Conservation (phyloP, 1,140 invertebrate species). For the Trichonephila inaurata region DNA sequence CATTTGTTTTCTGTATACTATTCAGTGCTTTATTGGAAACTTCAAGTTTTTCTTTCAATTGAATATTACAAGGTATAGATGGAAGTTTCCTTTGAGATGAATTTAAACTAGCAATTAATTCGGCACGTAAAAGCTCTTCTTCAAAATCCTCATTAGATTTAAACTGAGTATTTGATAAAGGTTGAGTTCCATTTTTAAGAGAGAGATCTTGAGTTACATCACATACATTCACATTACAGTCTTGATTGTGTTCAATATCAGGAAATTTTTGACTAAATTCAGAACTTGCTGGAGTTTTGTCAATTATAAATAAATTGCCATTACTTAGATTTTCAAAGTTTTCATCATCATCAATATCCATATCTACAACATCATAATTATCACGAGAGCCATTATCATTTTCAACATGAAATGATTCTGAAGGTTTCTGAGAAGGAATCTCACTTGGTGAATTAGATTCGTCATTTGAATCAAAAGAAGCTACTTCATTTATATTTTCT, state of each 20-base stretch:
- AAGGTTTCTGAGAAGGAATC: neutral
- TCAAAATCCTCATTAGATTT: constrained; percentile 53
- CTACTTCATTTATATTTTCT: neutral
- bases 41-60: neutral
- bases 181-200: neutral
- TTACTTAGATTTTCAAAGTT: constrained; percentile 1
- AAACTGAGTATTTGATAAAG: neutral
- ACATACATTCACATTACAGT: neutral
- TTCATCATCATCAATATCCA: constrained; percentile 58
- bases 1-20: neutral
- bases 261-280: neutral
- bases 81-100: neutral
- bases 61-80: neutral
- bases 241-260: neutral
- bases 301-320: constrained; percentile 54
- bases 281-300: constrained; percentile 32
- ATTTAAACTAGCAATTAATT: constrained; percentile 55
- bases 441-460: neutral
- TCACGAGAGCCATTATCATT: constrained; percentile 25
- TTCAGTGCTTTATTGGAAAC: neutral
- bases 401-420: neutral
- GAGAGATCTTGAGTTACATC: neutral
- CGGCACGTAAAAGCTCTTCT: constrained; percentile 52
- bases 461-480: neutral
- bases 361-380: constrained; percentile 72